Percentiles rank a stretch among this genome's conserved stretches.
phyloP scores from a whole-genome alignment of 2,113 vertebrate species.

The Puffinus mauretanicus region DNA sequence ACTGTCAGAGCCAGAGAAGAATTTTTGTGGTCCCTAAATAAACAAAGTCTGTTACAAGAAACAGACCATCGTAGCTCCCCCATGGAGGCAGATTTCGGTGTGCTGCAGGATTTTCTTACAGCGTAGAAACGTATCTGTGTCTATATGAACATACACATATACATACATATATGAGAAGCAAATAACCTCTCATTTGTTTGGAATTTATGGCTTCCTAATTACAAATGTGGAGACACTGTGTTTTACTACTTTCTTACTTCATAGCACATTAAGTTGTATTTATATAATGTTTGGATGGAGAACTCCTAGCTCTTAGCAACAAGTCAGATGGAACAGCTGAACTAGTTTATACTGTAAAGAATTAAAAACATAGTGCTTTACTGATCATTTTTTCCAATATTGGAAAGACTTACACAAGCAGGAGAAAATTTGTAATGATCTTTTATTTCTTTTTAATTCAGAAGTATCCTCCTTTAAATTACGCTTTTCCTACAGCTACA shows the following conservation, averaged over 20 bases:
- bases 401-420: not conserved
- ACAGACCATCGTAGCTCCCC: not conserved
- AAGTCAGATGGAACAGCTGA: not conserved
- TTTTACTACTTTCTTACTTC: not conserved
- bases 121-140: not conserved
- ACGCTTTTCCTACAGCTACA: not conserved
- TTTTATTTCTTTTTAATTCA: not conserved
- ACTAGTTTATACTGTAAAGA: not conserved
- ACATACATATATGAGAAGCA: not conserved
- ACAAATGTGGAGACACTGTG: not conserved
- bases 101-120: not conserved
- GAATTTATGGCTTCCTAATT: not conserved
- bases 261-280: not conserved
- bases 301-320: not conserved
- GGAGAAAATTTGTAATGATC: not conserved
- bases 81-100: not conserved
- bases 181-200: not conserved
- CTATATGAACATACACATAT: fast-evolving
- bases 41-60: not conserved
- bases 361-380: not conserved
- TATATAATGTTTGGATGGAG: not conserved
- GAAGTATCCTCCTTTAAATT: not conserved
- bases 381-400: not conserved
- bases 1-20: not conserved
- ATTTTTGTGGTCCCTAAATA: slow-evolving; percentile 8